Evolutionary conservation across 2,888 invertebrate genomes (phyloP), one percentile per base, ranked within the genome.

Genomic region (Pegoplata infirma): DNA sequence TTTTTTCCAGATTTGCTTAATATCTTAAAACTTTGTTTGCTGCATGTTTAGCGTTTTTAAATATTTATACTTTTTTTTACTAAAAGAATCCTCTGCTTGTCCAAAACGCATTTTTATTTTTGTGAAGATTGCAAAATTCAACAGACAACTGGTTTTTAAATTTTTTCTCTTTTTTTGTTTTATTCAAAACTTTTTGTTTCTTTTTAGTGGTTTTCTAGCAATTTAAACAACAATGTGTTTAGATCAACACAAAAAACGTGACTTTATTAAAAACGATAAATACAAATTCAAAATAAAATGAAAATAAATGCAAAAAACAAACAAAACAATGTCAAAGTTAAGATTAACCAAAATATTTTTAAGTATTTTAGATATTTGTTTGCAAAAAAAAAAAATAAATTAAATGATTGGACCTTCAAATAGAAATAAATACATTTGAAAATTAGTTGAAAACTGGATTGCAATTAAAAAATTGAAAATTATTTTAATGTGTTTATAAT

Each of bases 261-360:
- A 73, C 66, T 73, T 51, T 66, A 49, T 49, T 51, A 58, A 36
- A 71, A 58, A 28, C 23, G 16, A n/a, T n/a, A 55, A 28, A 59
- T 14, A 69, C n/a, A 28, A 64, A 61, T 14, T 16, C 6, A 0
- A 36, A 32, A 23, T 32, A 32, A 8, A n/a, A 25, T 2, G 17
- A 55, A 16, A 46, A n/a, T n/a, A n/a, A n/a, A n/a, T n/a, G n/a
- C n/a, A n/a, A 59, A n/a, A 56, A 36, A 49, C 21, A 47, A 3
- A 19, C 7, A 47, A 66, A 71, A 71, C 71, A 71, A 71, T 76
- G 66, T 67, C 76, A 76, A 66, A 76, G 76, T 71, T 71, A 76
- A 66, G 40, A 36, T 58, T 46, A 47, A 58, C 49, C 14, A 44
- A 51, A 75, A 49, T 28, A 58, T 49, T 72, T 21, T 53, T 3